Evolutionary conservation across 2,797 vertebrate genomes (phyloP).

Genomic region (Nothura maculosa): DNA sequence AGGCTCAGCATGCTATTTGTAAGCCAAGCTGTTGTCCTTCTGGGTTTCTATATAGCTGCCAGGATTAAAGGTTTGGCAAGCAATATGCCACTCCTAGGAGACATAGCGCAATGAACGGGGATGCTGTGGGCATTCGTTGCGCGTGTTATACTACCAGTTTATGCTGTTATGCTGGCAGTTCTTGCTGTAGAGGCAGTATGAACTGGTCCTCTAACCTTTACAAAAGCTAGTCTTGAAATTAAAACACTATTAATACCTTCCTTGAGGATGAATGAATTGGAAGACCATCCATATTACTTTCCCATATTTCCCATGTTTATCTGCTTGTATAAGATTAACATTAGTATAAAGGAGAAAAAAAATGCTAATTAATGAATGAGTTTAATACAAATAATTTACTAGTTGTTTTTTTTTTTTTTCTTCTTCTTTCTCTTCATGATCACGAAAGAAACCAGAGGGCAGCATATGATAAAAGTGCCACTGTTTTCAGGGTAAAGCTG

Average conservation of each 20-base stretch:
- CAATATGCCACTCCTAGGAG: background rate
- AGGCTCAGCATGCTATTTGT: conserved; percentile 44
- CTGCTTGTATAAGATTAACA: background rate
- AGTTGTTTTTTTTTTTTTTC: background rate
- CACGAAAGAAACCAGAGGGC: conserved; percentile 38
- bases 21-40: conserved; percentile 60
- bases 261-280: background rate
- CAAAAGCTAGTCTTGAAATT: background rate
- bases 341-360: fast-evolving
- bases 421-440: background rate
- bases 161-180: background rate
- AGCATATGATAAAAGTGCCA: conserved; percentile 37
- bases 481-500: background rate
- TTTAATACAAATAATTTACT: background rate
- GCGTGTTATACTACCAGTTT: no score
- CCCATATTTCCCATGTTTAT: background rate
- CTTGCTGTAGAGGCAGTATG: background rate
- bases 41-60: conserved; percentile 17
- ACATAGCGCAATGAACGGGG: background rate
- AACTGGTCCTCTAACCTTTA: background rate
- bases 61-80: conserved; percentile 12
- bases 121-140: background rate
- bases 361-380: background rate
- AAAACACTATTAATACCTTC: background rate
- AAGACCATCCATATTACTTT: background rate